Evolutionary conservation across 2,797 vertebrate genomes (phyloP), one percentile per base, ranked within the genome.

Genomic region (Phoebastria nigripes): DNA sequence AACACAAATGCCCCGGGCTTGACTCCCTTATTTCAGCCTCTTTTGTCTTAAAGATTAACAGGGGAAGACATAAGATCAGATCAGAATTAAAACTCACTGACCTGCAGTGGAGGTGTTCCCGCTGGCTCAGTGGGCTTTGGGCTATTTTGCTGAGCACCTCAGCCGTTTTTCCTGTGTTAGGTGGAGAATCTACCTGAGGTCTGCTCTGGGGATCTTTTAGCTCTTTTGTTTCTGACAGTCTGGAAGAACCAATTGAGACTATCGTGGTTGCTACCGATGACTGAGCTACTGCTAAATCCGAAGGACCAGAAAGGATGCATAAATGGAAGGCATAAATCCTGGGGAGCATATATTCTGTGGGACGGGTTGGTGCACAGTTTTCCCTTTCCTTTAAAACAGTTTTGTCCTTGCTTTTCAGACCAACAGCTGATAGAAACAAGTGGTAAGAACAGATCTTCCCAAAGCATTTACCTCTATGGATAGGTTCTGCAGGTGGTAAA

Each of bases 401-500:
- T 94, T 71, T 52, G 42, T 70, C 35, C 77, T 65, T 21, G 39
- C 42, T 54, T 94, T 91, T 79, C 54, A 47, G 69, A 72, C 25
- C 74, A 63, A 79, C 28, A 81, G 85, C 77, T 55, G 56, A 35
- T 25, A 92, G 74, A 93, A 80, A 94, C 37, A 70, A 89, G 67
- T 65, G 89, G 61, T 76, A 91, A 96, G 80, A 92, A 94, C 41
- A 72, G 67, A 92, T 76, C 89, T 91, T 49, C 89, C 91, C 94
- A 56, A 90, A 90, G 88, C 78, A 74, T 95, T 99, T 99, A 99
- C 99, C 99, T 99, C 99, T 97, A 99, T 98, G 73, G 99, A 98
- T 89, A 99, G 98, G 97, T 98, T 99, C 98, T 99, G 99, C 97
- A 99, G 99, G 97, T 99, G 99, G 98, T 99, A 99, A 97, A 99